Evolutionary conservation across 2,888 invertebrate genomes (phyloP).

Genomic region (Ennomos quercinarius): DNA sequence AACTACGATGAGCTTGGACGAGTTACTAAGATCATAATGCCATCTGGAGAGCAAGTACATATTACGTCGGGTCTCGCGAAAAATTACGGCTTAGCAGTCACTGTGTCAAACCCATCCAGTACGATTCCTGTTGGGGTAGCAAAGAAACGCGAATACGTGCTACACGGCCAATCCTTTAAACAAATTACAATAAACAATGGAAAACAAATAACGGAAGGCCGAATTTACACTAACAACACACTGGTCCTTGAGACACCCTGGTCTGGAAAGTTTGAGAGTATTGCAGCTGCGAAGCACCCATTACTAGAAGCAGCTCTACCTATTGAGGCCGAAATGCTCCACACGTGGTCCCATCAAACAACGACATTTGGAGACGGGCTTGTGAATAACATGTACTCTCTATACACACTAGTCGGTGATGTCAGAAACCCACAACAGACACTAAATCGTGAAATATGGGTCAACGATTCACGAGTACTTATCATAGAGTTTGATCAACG

Average conservation of each 20-base stretch:
- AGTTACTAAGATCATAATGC: constrained; percentile 93
- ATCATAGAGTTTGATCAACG: constrained; percentile 97
- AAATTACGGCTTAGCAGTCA: constrained; percentile 91
- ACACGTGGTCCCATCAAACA: constrained; percentile 94
- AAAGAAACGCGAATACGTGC: constrained; percentile 85
- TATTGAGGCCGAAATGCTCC: constrained; percentile 95
- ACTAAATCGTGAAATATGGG: constrained; percentile 93
- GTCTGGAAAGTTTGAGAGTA: constrained; percentile 90
- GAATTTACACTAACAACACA: constrained; percentile 92
- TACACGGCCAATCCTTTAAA: constrained; percentile 88
- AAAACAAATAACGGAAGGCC: constrained; percentile 89
- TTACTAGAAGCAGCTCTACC: constrained; percentile 93
- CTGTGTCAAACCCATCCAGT: constrained; percentile 86
- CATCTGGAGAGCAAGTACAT: constrained; percentile 95
- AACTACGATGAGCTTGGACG: constrained; percentile 96
- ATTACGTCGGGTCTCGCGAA: constrained; percentile 91
- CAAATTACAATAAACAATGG: constrained; percentile 89
- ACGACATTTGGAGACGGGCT: constrained; percentile 91
- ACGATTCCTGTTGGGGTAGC: constrained; percentile 83
- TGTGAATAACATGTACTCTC: constrained; percentile 92
- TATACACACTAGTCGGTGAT: constrained; percentile 93
- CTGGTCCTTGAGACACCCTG: constrained; percentile 90
- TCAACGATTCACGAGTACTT: constrained; percentile 95
- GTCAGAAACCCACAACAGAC: constrained; percentile 94
- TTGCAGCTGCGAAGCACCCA: constrained; percentile 93